Percentiles rank a stretch among this genome's conserved stretches.
phyloP scores from a whole-genome alignment of 2,113 vertebrate species.

The Malurus cyaneus region DNA sequence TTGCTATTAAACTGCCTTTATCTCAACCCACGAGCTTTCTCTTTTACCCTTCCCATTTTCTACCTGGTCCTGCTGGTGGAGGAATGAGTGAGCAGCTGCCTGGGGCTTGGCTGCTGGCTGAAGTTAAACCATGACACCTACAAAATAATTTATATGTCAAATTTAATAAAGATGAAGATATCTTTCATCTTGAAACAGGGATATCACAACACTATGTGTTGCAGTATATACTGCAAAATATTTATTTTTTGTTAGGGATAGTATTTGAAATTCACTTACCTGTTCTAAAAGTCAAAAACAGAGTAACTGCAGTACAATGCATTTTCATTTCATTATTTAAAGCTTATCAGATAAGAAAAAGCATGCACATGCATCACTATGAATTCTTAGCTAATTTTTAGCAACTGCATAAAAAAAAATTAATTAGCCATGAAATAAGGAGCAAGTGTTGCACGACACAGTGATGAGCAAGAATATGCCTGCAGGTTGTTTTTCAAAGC shows the following conservation, averaged over 20 bases:
- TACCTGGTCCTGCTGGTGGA: background rate
- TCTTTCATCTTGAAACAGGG: background rate
- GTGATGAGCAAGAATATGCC: background rate
- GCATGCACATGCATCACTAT: slow-evolving; percentile 73
- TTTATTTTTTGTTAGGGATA: background rate
- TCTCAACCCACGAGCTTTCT: background rate
- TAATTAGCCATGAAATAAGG: background rate
- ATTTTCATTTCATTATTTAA: slow-evolving; percentile 35
- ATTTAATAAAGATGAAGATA: background rate
- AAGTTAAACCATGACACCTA: background rate
- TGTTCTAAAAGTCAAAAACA: slow-evolving; percentile 44
- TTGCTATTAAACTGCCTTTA: background rate
- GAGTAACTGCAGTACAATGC: slow-evolving; percentile 39
- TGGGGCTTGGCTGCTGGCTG: background rate
- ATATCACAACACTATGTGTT: background rate
- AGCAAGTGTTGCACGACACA: slow-evolving; percentile 2
- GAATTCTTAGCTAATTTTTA: slow-evolving; percentile 15
- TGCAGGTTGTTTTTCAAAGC: background rate
- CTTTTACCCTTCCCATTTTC: background rate
- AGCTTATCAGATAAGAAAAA: slow-evolving; percentile 35
- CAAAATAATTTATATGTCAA: background rate
- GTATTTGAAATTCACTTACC: slow-evolving; percentile 68
- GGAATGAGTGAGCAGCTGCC: rapidly evolving
- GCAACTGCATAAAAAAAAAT: slow-evolving; percentile 17
- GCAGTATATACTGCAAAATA: background rate